Percentiles rank a stretch among this genome's conserved stretches.
Conservation (phyloP, 2,888 invertebrate genomes). For the Gerris lacustris region DNA sequence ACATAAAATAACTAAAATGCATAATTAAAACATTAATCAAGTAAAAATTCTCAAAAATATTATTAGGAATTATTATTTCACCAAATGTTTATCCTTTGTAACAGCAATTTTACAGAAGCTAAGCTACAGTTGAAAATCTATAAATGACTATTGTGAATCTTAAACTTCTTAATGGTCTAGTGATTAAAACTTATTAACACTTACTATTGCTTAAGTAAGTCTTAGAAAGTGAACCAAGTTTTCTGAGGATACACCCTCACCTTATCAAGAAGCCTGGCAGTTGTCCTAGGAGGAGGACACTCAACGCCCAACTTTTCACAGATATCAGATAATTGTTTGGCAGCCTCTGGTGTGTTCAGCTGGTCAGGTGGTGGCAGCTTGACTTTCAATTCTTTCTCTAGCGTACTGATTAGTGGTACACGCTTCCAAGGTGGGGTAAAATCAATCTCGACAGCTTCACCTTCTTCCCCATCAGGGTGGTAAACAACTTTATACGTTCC, state of each 20-base stretch:
- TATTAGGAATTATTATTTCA: too few species aligned
- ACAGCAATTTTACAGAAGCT: too few species aligned
- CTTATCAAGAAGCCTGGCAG: constrained; percentile 89
- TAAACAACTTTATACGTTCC: constrained; percentile 80
- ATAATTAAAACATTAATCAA: too few species aligned
- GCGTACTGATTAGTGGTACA: constrained; percentile 77
- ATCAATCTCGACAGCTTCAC: constrained; percentile 73
- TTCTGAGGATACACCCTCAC: constrained; percentile 32
- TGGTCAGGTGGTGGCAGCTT: constrained; percentile 60
- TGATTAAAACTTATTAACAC: too few species aligned
- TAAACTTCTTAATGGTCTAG: too few species aligned
- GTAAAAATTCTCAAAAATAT: too few species aligned
- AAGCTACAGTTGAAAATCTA: too few species aligned
- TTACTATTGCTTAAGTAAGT: too few species aligned
- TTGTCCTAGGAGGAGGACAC: constrained; percentile 84
- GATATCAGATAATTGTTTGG: constrained; percentile 63
- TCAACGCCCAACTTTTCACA: constrained; percentile 79
- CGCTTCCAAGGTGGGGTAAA: constrained; percentile 95
- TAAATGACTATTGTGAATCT: too few species aligned
- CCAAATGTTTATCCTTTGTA: too few species aligned
- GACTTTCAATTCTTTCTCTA: constrained; percentile 67
- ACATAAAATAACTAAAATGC: too few species aligned
- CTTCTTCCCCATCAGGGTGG: constrained; percentile 82
- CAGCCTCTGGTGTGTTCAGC: constrained; percentile 55
- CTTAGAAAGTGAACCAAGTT: too few species aligned